A percentile compares a stretch with the other conserved stretches of the same genome.
Conservation (phyloP, 2,113 vertebrate species). For the Carassius auratus region DNA sequence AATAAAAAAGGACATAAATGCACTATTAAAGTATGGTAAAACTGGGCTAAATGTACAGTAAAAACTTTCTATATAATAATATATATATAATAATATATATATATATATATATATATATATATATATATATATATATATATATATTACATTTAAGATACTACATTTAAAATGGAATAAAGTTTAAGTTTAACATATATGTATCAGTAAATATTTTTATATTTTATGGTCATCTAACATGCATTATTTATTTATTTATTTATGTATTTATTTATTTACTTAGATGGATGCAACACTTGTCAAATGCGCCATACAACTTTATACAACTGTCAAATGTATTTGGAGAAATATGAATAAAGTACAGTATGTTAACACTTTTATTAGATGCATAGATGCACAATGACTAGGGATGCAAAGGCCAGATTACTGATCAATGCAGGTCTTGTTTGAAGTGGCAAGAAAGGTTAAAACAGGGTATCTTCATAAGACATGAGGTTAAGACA, state of each 20-base stretch:
- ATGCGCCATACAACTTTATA: neutral
- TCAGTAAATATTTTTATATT: no score
- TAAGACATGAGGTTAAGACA: neutral
- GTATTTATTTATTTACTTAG: neutral
- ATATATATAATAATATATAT: no score
- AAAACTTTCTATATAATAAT: no score
- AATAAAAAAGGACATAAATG: neutral
- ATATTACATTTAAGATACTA: no score
- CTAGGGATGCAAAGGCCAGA: neutral
- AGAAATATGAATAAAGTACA: neutral
- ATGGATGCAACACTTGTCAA: neutral
- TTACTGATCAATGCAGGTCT: slow-evolving; percentile 68
- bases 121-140: no score
- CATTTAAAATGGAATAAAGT: no score
- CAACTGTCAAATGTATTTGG: neutral
- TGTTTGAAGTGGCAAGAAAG: slow-evolving; percentile 65
- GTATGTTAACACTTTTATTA: neutral
- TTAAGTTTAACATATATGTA: no score
- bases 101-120: no score
- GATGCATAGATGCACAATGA: neutral
- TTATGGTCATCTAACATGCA: no score
- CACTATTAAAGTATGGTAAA: neutral
- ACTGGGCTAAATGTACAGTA: neutral
- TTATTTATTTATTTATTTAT: no score
- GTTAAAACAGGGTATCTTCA: neutral